phyloP scores from a whole-genome alignment of 2,888 invertebrate genomes.

The Cerastoderma edule region DNA sequence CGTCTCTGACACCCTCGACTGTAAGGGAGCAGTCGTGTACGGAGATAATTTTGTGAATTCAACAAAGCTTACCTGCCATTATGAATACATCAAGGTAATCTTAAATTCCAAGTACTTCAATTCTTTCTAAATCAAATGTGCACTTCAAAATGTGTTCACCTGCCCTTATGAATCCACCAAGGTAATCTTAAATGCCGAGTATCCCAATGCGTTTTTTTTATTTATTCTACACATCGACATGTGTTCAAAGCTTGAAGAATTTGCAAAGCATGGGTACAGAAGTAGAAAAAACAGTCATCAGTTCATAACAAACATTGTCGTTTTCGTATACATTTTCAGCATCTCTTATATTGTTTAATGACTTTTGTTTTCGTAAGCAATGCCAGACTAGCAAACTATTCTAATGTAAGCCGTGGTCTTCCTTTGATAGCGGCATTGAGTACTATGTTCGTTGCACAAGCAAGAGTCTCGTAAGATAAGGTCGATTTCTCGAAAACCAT shows the following conservation, averaged over 20 bases:
- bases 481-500: no score
- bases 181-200: constrained; percentile 42
- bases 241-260: constrained; percentile 29
- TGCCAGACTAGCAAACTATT: no score
- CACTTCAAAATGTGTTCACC: constrained; percentile 35
- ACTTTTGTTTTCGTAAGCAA: no score
- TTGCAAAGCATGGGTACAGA: no score
- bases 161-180: constrained; percentile 65
- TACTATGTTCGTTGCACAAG: no score
- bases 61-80: constrained; percentile 62
- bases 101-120: not conserved
- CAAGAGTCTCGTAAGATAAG: no score
- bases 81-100: constrained; percentile 62
- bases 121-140: not conserved
- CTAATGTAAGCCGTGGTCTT: no score
- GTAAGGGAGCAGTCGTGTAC: constrained; percentile 61
- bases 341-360: no score
- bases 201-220: not conserved
- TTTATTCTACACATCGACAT: not conserved
- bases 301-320: no score
- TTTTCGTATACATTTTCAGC: no score
- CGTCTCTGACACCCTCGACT: constrained; percentile 53
- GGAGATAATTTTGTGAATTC: constrained; percentile 71
- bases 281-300: no score
- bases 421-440: no score